These are phyloP conservation scores for Drosophila pseudoobscura DNA, from an alignment of 1,140 invertebrate genomes.

Conservation along the genomic window DNA sequence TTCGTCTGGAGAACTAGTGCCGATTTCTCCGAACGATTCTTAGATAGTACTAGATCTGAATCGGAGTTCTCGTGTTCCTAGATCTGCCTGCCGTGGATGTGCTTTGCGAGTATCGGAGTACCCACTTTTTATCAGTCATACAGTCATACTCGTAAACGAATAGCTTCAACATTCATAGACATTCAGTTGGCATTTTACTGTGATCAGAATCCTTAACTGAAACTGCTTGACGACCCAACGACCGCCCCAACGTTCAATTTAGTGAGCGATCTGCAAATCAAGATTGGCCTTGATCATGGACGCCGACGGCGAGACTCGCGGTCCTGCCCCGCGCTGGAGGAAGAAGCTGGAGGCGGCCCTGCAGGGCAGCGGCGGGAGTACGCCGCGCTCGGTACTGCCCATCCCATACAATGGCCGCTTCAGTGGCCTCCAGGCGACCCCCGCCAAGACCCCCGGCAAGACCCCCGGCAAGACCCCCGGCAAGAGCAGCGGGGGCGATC, in stretches of 20 bases:
- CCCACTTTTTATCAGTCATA: no score
- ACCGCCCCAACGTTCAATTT: conserved; percentile 85
- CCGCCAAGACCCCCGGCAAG: conserved; percentile 87
- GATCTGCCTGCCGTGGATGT: no score
- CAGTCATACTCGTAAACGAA: no score
- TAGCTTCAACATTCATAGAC: no score
- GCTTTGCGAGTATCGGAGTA: no score
- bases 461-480: conserved; percentile 86
- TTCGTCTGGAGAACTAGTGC: no score
- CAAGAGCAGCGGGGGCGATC: conserved; percentile 86
- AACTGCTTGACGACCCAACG: not conserved
- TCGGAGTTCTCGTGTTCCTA: no score
- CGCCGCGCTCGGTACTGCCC: conserved; percentile 84
- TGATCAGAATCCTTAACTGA: conserved; percentile 5
- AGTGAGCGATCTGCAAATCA: conserved; percentile 91
- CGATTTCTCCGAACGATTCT: no score
- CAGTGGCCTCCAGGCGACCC: conserved; percentile 62
- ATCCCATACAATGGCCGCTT: conserved; percentile 85
- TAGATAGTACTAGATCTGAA: no score
- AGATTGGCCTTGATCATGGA: conserved; percentile 89
- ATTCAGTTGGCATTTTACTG: not conserved
- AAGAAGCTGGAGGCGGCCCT: conserved; percentile 86
- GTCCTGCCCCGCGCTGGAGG: conserved; percentile 91
- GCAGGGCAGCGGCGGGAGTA: conserved; percentile 84
- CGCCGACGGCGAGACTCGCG: conserved; percentile 89